Percentiles rank a stretch among this genome's conserved stretches.
Conservation (phyloP, 1,140 invertebrate species). For the Tetraneura akinire region DNA sequence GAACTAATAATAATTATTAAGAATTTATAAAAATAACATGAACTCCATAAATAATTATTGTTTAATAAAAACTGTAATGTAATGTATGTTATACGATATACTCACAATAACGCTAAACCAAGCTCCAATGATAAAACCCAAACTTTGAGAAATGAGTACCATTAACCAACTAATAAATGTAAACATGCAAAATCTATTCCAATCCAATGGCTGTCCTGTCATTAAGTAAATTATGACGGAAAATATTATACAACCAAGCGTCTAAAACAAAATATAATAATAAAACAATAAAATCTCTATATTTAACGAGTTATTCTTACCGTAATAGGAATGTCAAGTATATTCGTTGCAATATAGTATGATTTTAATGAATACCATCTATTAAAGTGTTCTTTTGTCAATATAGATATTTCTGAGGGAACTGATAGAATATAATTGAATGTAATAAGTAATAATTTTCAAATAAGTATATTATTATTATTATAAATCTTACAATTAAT, state of each 20-base stretch:
- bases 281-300: neutral
- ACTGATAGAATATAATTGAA: slow-evolving; percentile 63
- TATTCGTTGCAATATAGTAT: slow-evolving; percentile 84
- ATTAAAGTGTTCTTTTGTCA: slow-evolving; percentile 92
- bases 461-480: no score
- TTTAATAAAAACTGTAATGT: neutral
- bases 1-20: no score
- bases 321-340: slow-evolving; percentile 78
- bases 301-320: slow-evolving; percentile 60
- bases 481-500: slow-evolving; percentile 70
- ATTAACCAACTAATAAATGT: slow-evolving; percentile 76
- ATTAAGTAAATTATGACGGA: slow-evolving; percentile 81
- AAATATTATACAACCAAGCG: slow-evolving; percentile 76
- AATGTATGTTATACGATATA: slow-evolving; percentile 60
- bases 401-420: slow-evolving; percentile 86
- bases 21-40: no score
- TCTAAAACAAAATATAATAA: slow-evolving; percentile 59
- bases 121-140: slow-evolving; percentile 85
- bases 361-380: slow-evolving; percentile 94
- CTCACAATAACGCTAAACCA: slow-evolving; percentile 79
- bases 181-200: slow-evolving; percentile 78
- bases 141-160: slow-evolving; percentile 85
- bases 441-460: no score
- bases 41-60: neutral
- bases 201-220: slow-evolving; percentile 80